These are phyloP conservation scores for Hypomecis punctinalis DNA, from an alignment of 2,888 invertebrate species.

Conservation along the genomic window DNA sequence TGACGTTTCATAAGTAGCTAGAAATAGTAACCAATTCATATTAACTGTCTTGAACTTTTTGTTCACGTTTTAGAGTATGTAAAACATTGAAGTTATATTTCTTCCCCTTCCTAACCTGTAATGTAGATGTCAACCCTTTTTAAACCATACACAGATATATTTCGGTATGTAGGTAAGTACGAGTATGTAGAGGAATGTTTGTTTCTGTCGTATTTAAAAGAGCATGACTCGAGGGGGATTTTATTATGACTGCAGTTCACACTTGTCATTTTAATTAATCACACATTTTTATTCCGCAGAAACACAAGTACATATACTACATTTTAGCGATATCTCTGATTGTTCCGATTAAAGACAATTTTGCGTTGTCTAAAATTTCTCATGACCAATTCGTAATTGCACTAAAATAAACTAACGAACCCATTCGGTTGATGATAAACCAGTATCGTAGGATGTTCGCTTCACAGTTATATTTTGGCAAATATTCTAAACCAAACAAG, in stretches of 20 bases:
- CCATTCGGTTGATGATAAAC: constrained; percentile 1
- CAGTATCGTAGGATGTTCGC: background rate
- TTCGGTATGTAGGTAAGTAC: background rate
- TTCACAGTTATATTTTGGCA: background rate
- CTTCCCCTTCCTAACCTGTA: background rate
- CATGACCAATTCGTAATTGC: constrained; percentile 13
- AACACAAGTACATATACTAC: background rate
- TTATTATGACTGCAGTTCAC: constrained; percentile 12
- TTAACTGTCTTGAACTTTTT: too few relatives aligned
- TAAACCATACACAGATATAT: background rate
- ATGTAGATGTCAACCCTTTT: constrained; percentile 40
- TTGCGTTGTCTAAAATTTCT: constrained; percentile 1
- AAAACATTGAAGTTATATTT: background rate
- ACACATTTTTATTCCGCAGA: background rate
- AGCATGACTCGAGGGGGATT: constrained; percentile 20
- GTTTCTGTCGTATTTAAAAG: constrained; percentile 24
- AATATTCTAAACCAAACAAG: constrained; percentile 8
- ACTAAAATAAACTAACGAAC: constrained; percentile 10
- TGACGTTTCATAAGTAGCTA: too few relatives aligned
- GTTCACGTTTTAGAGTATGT: too few relatives aligned
- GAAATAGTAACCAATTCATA: too few relatives aligned
- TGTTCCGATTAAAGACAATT: constrained; percentile 6
- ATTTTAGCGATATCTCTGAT: background rate
- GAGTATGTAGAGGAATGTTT: constrained; percentile 6
- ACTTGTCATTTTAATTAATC: constrained; percentile 25